These are phyloP conservation scores for Sitta europaea DNA, from an alignment of 2,113 vertebrate species.

Conservation along the genomic window DNA sequence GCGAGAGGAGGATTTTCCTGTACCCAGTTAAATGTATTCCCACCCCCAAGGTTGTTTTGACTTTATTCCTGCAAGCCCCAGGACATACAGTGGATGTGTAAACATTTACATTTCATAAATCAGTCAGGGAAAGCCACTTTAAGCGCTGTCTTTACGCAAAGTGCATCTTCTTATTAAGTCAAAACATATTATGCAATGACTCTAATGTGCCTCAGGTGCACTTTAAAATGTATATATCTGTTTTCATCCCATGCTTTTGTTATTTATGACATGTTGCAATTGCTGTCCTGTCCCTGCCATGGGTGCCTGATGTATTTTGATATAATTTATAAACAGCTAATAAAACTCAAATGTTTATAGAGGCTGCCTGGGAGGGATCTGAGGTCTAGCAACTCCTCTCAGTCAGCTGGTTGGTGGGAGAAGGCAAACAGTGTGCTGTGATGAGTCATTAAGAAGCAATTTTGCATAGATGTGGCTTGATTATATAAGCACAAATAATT, in stretches of 20 bases:
- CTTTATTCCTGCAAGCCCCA: background rate
- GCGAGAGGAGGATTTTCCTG: background rate
- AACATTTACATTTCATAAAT: constrained; percentile 54
- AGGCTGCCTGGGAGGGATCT: constrained; percentile 4
- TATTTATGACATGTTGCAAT: background rate
- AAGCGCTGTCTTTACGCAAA: background rate
- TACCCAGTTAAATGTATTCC: background rate
- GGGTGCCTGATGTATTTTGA: constrained; percentile 11
- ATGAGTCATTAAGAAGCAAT: constrained; percentile 44
- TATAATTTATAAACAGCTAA: constrained; percentile 49
- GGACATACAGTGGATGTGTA: background rate
- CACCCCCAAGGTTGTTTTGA: background rate
- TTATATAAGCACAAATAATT: background rate
- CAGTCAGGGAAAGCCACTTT: background rate
- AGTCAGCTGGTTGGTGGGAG: background rate
- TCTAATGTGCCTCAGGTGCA: constrained; percentile 19
- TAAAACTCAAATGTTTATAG: constrained; percentile 27
- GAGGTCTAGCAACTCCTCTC: constrained; percentile 19
- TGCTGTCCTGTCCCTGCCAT: background rate
- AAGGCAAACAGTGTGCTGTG: background rate
- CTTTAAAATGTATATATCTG: constrained; percentile 22
- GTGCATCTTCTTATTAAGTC: constrained; percentile 47
- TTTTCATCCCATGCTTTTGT: background rate
- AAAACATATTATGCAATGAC: constrained; percentile 14
- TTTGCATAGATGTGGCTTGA: constrained; percentile 6